Conservation (phyloP, 2,797 vertebrate species). For the Chromis chromis region DNA sequence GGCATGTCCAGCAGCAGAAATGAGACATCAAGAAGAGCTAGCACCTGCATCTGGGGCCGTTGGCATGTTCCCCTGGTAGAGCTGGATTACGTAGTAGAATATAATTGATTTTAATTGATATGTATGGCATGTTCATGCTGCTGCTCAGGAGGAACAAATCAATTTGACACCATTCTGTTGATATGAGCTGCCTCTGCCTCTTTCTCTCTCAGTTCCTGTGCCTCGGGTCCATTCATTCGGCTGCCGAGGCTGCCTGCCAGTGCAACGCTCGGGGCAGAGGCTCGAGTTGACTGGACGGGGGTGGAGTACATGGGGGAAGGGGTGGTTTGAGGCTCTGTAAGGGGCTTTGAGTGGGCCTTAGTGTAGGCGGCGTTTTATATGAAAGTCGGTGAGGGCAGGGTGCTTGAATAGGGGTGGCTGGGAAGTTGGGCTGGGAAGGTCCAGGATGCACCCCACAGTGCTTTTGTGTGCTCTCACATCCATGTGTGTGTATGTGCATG, state of each 20-base stretch:
- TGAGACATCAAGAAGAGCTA: neutral
- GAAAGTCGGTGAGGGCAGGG: conserved; percentile 78
- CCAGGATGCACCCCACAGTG: conserved; percentile 83
- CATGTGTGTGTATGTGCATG: conserved; percentile 58
- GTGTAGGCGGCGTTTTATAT: conserved; percentile 81
- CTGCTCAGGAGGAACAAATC: conserved; percentile 76
- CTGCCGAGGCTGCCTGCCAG: conserved; percentile 75
- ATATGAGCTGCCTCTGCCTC: conserved; percentile 65
- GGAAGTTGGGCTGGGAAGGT: conserved; percentile 80
- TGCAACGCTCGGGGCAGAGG: conserved; percentile 71
- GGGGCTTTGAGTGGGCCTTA: conserved; percentile 80
- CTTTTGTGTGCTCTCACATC: conserved; percentile 80
- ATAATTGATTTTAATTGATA: conserved; percentile 78
- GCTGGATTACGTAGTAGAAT: conserved; percentile 44
- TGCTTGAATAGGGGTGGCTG: conserved; percentile 80
- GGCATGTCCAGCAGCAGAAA: conserved; percentile 20
- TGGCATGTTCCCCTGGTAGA: conserved; percentile 25
- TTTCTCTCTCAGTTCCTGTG: conserved; percentile 73
- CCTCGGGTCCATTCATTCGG: conserved; percentile 71
- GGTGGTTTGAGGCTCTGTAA: conserved; percentile 74
- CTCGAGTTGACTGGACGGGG: conserved; percentile 73
- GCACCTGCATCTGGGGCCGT: conserved; percentile 31
- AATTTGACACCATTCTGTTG: conserved; percentile 74
- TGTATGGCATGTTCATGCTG: conserved; percentile 71
- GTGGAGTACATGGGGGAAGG: conserved; percentile 59